These are phyloP conservation scores for Euphydryas editha DNA, from an alignment of 2,888 invertebrate genomes.

Conservation along the genomic window DNA sequence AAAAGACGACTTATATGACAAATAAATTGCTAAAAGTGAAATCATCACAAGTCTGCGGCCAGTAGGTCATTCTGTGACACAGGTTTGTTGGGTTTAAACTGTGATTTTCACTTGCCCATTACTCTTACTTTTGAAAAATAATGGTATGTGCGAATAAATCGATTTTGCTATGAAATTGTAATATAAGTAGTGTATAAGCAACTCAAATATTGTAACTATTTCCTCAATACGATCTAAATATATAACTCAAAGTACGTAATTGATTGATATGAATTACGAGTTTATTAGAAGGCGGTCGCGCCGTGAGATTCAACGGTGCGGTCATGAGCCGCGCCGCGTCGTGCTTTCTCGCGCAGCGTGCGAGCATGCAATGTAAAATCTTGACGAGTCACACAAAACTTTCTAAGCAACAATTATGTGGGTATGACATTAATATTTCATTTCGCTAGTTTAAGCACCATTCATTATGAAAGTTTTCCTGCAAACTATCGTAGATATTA, in stretches of 20 bases:
- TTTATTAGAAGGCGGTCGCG: constrained; percentile 29
- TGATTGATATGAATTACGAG: constrained; percentile 33
- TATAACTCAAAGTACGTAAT: constrained; percentile 20
- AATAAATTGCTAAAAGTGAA: constrained; percentile 69
- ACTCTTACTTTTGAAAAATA: constrained; percentile 74
- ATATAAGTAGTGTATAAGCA: neutral
- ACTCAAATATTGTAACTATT: constrained; percentile 18
- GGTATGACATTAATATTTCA: constrained; percentile 81
- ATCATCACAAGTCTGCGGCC: constrained; percentile 67
- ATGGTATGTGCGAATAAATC: neutral
- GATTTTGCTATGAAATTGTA: neutral
- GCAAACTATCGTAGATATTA: neutral
- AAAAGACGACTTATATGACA: constrained; percentile 2
- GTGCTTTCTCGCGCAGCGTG: constrained; percentile 82
- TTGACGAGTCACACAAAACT: constrained; percentile 74
- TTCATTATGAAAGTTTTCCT: constrained; percentile 8
- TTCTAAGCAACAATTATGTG: constrained; percentile 82
- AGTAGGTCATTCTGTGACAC: constrained; percentile 73
- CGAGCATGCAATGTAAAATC: constrained; percentile 80
- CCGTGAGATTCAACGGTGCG: constrained; percentile 33
- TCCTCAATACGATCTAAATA: constrained; percentile 18
- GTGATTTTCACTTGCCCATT: constrained; percentile 66
- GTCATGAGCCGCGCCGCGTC: constrained; percentile 53
- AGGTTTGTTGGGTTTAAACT: constrained; percentile 74
- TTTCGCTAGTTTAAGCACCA: constrained; percentile 45